These are phyloP conservation scores for Calephelis nemesis DNA, from an alignment of 1,140 invertebrate species.

Conservation along the genomic window DNA sequence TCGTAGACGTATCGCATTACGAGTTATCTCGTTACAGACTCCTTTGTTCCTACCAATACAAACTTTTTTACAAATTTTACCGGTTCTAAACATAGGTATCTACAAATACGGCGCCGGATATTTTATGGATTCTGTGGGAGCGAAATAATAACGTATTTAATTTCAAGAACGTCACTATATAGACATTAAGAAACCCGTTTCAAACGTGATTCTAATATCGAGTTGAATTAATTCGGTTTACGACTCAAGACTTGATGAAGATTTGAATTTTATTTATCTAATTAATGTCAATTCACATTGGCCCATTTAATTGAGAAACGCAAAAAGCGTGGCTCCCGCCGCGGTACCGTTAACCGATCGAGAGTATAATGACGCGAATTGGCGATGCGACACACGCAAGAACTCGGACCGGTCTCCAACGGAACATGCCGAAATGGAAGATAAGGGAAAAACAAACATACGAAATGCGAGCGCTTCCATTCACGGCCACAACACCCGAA, in stretches of 20 bases:
- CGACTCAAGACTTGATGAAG: conserved; percentile 36
- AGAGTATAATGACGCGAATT: conserved; percentile 51
- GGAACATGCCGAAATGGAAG: conserved; percentile 52
- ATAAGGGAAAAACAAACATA: conserved; percentile 55
- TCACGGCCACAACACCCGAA: conserved; percentile 45
- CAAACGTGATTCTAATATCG: conserved; percentile 22
- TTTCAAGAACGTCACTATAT: conserved; percentile 44
- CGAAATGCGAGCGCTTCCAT: conserved; percentile 46
- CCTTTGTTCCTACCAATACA: conserved; percentile 37
- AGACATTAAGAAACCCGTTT: conserved; percentile 9
- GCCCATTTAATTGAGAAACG: conserved; percentile 35
- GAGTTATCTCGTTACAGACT: conserved; percentile 55
- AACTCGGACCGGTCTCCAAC: conserved; percentile 47
- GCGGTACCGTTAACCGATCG: conserved; percentile 49
- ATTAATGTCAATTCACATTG: conserved; percentile 41
- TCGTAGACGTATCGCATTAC: conserved; percentile 54
- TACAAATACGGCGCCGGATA: conserved; percentile 42
- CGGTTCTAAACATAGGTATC: conserved; percentile 38
- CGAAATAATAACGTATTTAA: conserved; percentile 47
- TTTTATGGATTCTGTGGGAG: conserved; percentile 58
- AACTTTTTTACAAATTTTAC: conserved; percentile 49
- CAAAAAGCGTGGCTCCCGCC: conserved; percentile 44
- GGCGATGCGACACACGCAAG: conserved; percentile 58
- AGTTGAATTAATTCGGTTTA: conserved; percentile 48
- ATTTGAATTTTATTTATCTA: conserved; percentile 50